Percentiles rank a stretch among this genome's conserved stretches.
Conservation (phyloP, 2,113 vertebrate genomes). For the Apteryx owenii region DNA sequence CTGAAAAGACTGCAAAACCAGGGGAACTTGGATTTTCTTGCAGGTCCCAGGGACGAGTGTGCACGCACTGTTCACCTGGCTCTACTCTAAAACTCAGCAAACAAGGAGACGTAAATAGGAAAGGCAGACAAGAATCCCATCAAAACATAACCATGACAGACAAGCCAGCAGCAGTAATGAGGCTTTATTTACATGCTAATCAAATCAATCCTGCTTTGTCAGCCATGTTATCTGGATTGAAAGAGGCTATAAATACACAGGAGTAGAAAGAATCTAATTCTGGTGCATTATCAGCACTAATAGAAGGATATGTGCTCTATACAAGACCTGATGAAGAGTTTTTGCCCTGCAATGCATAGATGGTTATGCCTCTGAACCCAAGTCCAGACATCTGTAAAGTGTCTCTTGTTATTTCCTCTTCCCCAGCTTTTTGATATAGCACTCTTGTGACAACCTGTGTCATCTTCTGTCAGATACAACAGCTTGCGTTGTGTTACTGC, state of each 20-base stretch:
- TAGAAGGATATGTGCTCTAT: neutral
- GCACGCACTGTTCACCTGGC: neutral
- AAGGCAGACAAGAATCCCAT: conserved; percentile 52
- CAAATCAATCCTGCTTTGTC: conserved; percentile 59
- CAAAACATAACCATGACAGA: conserved; percentile 12
- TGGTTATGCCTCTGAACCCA: neutral
- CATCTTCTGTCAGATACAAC: neutral
- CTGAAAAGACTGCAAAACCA: neutral
- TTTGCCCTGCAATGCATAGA: neutral
- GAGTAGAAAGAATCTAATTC: conserved; percentile 36
- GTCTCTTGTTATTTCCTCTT: neutral
- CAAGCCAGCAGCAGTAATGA: conserved; percentile 30
- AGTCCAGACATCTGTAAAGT: neutral
- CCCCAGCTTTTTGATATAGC: neutral
- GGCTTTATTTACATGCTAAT: conserved; percentile 64
- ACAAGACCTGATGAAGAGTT: neutral
- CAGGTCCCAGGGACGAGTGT: too few relatives aligned
- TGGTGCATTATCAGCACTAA: neutral
- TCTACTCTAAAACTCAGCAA: neutral
- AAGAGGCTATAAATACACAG: conserved; percentile 44
- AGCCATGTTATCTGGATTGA: conserved; percentile 46
- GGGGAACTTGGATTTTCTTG: too few relatives aligned
- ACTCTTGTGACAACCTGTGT: conserved; percentile 3
- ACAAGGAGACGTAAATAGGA: conserved; percentile 18
- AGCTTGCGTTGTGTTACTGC: neutral